Percentiles rank a stretch among this genome's conserved stretches.
Evolutionary conservation across 1,140 invertebrate genomes (phyloP).

Genomic region (Lepidotrigona ventralis): DNA sequence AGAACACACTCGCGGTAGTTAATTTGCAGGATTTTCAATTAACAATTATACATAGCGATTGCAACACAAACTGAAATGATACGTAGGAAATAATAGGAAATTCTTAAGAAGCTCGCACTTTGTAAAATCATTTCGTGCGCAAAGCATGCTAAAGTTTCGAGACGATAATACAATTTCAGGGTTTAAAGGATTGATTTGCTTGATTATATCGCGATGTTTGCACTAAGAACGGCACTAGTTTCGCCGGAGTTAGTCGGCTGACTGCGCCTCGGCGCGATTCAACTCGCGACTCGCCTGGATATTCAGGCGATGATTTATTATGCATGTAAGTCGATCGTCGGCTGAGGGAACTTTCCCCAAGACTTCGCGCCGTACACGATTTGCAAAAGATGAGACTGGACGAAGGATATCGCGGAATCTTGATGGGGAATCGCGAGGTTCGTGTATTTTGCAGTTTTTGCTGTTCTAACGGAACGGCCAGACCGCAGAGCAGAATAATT

Average conservation of each 20-base stretch:
- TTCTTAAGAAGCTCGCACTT: too few relatives aligned
- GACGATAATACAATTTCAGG: background rate
- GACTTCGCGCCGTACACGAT: background rate
- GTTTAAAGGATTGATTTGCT: slow-evolving; percentile 48
- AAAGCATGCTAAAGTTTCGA: too few relatives aligned
- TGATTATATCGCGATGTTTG: slow-evolving; percentile 66
- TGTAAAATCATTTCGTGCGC: too few relatives aligned
- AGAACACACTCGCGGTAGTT: too few relatives aligned
- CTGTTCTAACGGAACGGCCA: background rate
- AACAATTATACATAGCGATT: too few relatives aligned
- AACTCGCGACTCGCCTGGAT: background rate
- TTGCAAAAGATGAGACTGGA: background rate
- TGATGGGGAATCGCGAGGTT: background rate
- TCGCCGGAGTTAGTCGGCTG: slow-evolving; percentile 37
- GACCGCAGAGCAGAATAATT: too few relatives aligned
- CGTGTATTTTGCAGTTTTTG: background rate
- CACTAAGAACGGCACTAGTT: slow-evolving; percentile 7
- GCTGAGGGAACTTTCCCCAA: background rate
- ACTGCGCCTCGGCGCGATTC: slow-evolving; percentile 28
- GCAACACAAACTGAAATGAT: too few relatives aligned
- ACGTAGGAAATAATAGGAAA: too few relatives aligned
- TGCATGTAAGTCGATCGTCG: slow-evolving; percentile 24
- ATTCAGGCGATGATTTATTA: slow-evolving; percentile 14
- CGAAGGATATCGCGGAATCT: background rate
- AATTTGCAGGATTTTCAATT: too few relatives aligned